A percentile compares a stretch with the other conserved stretches of the same genome.
These are phyloP conservation scores for Steromphala cineraria DNA, from an alignment of 2,888 invertebrate genomes.

Conservation along the genomic window DNA sequence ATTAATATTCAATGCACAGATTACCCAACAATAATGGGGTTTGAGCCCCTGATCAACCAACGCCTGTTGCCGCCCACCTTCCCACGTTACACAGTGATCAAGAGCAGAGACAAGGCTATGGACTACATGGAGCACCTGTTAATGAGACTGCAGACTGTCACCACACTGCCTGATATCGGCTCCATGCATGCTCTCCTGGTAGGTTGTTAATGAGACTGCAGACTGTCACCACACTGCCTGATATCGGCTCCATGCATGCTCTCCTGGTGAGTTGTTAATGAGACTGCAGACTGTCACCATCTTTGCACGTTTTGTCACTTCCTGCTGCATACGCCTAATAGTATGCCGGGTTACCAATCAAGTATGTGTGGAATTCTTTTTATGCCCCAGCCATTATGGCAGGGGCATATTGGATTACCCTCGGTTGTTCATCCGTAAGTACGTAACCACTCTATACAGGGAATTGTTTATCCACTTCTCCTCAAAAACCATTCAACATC, in stretches of 20 bases:
- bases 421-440: too few species aligned
- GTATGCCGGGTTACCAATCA: too few species aligned
- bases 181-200: slow-evolving; percentile 70
- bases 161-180: slow-evolving; percentile 62
- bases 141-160: slow-evolving; percentile 77
- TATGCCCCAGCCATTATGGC: too few species aligned
- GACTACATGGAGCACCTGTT: slow-evolving; percentile 88
- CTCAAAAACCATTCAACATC: too few species aligned
- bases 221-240: slow-evolving; percentile 63
- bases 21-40: slow-evolving; percentile 82
- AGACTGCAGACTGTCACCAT: slow-evolving; percentile 75
- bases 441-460: too few species aligned
- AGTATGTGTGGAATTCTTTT: too few species aligned
- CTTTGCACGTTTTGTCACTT: too few species aligned
- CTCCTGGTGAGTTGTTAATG: slow-evolving; percentile 77
- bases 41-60: slow-evolving; percentile 97
- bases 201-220: slow-evolving; percentile 83
- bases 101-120: slow-evolving; percentile 82
- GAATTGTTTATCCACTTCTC: too few species aligned
- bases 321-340: too few species aligned
- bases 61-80: slow-evolving; percentile 97
- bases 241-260: slow-evolving; percentile 64
- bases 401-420: too few species aligned
- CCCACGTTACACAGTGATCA: slow-evolving; percentile 94
- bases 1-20: slow-evolving; percentile 44